A percentile compares a stretch with the other conserved stretches of the same genome.
Evolutionary conservation across 2,113 vertebrate genomes (phyloP).

Genomic region (Podarcis raffonei): DNA sequence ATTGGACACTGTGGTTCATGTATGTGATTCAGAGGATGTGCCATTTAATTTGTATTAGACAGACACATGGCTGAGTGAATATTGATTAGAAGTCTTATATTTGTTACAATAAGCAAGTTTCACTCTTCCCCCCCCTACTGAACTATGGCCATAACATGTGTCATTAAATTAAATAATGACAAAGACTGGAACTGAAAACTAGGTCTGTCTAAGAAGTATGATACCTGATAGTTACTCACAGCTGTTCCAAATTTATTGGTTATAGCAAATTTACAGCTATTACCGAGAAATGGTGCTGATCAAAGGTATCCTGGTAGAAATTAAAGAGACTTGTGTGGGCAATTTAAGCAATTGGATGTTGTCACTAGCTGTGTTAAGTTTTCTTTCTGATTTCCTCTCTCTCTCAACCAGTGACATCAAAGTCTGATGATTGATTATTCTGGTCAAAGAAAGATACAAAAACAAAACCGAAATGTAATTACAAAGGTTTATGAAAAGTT

Average conservation of each 20-base stretch:
- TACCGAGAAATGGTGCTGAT: neutral
- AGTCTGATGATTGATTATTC: constrained; percentile 12
- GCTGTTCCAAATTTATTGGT: neutral
- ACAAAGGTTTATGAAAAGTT: neutral
- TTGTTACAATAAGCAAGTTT: constrained; percentile 14
- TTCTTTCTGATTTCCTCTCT: neutral
- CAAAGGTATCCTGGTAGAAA: constrained; percentile 21
- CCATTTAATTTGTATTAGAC: neutral
- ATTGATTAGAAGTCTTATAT: neutral
- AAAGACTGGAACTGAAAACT: constrained; percentile 20
- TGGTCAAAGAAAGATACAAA: constrained; percentile 22
- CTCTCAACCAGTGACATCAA: neutral
- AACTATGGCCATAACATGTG: neutral
- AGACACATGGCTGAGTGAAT: neutral
- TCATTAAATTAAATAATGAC: constrained; percentile 35
- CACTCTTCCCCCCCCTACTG: neutral
- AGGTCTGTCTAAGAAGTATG: constrained; percentile 1
- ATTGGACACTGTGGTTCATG: constrained; percentile 3
- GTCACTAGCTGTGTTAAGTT: neutral
- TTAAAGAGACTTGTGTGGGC: neutral
- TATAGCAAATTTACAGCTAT: constrained; percentile 17
- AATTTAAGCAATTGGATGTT: neutral
- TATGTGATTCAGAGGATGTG: constrained; percentile 11
- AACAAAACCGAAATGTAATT: constrained; percentile 11
- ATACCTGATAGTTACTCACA: neutral